Evolutionary conservation across 1,140 invertebrate genomes (phyloP).

Genomic region (Camponotus floridanus): DNA sequence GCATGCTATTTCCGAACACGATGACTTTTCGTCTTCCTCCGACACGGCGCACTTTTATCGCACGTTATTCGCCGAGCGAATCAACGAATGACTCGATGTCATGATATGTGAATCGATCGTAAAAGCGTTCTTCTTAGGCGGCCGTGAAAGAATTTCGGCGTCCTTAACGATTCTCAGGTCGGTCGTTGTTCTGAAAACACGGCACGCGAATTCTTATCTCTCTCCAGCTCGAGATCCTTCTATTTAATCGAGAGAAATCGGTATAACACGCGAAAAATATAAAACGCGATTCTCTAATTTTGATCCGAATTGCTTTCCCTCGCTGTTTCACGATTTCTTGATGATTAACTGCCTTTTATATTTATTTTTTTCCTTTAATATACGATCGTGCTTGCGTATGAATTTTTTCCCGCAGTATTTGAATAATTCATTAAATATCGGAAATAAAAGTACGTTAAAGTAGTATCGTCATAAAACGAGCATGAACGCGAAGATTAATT

Average conservation of each 20-base stretch:
- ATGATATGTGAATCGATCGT: conserved; percentile 76
- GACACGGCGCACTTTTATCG: conserved; percentile 51
- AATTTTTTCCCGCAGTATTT: background rate
- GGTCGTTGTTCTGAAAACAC: conserved; percentile 75
- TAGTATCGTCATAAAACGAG: background rate
- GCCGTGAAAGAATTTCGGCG: conserved; percentile 51
- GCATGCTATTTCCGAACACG: conserved; percentile 53
- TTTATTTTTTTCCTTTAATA: background rate
- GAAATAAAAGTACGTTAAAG: background rate
- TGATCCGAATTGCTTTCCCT: background rate
- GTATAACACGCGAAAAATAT: conserved; percentile 13
- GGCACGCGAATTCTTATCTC: conserved; percentile 48
- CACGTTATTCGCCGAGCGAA: conserved; percentile 43
- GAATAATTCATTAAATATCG: conserved; percentile 43
- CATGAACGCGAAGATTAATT: background rate
- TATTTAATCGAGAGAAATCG: conserved; percentile 32
- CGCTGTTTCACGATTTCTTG: background rate
- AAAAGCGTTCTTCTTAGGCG: conserved; percentile 69
- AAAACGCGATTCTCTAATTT: conserved; percentile 33
- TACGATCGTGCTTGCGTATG: background rate
- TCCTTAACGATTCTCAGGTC: conserved; percentile 69
- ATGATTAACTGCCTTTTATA: background rate
- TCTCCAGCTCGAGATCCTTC: background rate
- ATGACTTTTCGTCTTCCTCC: conserved; percentile 43
- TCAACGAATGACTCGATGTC: conserved; percentile 69